These are phyloP conservation scores for Leptinotarsa peninsularis DNA, from an alignment of 2,888 invertebrate species.

Conservation along the genomic window DNA sequence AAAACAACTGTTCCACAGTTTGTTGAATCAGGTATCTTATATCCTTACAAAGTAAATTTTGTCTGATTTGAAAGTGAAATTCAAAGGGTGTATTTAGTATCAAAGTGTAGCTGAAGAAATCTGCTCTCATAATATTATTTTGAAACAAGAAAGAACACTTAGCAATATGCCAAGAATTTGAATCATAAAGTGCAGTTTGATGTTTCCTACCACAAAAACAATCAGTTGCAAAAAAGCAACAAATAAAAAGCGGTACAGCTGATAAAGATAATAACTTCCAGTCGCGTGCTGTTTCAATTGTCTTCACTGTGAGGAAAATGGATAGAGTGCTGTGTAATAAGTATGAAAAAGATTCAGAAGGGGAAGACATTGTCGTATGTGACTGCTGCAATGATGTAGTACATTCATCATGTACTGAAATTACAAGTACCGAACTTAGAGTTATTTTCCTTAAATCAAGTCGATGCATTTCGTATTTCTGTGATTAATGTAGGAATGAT, in stretches of 20 bases:
- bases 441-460: too few relatives aligned
- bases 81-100: slow-evolving; percentile 1
- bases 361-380: neutral
- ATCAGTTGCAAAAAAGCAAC: slow-evolving; percentile 10
- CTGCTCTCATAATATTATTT: slow-evolving; percentile 3
- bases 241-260: neutral
- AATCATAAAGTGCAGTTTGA: slow-evolving; percentile 10
- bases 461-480: too few relatives aligned
- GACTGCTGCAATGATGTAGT: too few relatives aligned
- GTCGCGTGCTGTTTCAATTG: neutral
- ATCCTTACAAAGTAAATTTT: too few relatives aligned
- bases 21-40: too few relatives aligned
- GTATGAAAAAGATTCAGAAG: slow-evolving; percentile 3
- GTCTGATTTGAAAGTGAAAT: neutral
- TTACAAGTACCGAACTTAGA: too few relatives aligned
- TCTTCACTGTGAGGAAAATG: slow-evolving; percentile 15
- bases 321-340: slow-evolving; percentile 3
- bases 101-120: neutral
- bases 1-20: too few relatives aligned
- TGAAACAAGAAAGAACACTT: neutral
- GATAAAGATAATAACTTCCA: slow-evolving; percentile 9
- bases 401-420: too few relatives aligned
- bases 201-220: neutral
- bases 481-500: too few relatives aligned
- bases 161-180: slow-evolving; percentile 2